Conservation (phyloP, 2,797 vertebrate species). For the Trachurus trachurus region DNA sequence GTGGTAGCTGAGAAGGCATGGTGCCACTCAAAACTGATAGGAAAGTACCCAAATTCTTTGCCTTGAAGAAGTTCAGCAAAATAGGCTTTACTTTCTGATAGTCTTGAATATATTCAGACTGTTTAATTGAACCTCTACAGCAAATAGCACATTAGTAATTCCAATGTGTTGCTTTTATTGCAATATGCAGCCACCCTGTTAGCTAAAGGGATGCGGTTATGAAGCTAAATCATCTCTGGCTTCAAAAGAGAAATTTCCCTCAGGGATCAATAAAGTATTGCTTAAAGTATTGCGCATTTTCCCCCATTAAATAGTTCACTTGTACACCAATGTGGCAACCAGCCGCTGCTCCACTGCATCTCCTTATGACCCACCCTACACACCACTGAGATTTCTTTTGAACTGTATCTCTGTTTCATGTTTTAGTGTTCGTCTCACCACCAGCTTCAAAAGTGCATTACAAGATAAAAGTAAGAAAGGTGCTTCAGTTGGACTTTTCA, state of each 20-base stretch:
- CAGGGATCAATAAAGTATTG: conserved; percentile 25
- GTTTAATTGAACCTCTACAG: conserved; percentile 31
- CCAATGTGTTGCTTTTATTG: conserved; percentile 22
- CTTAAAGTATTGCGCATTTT: conserved; percentile 19
- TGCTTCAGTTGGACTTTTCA: conserved; percentile 11
- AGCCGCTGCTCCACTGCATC: background rate
- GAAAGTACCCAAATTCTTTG: conserved; percentile 24
- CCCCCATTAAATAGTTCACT: conserved; percentile 18
- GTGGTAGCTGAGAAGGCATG: conserved; percentile 41
- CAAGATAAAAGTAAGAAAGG: conserved; percentile 36
- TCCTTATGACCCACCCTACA: conserved; percentile 8
- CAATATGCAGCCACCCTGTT: background rate
- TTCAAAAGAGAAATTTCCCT: conserved; percentile 10
- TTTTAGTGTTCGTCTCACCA: conserved; percentile 21
- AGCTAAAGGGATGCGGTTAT: conserved; percentile 14
- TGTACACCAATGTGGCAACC: background rate
- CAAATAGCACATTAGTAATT: conserved; percentile 20
- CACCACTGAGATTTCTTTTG: conserved; percentile 38
- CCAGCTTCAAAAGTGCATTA: conserved; percentile 25
- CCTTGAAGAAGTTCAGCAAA: conserved; percentile 35
- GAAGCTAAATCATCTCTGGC: conserved; percentile 20
- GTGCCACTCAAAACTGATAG: conserved; percentile 56
- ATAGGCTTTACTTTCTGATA: conserved; percentile 43
- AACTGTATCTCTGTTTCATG: conserved; percentile 55
- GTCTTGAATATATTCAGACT: conserved; percentile 31